Conservation (phyloP, 1,140 invertebrate genomes). For the Cecropterus lyciades region DNA sequence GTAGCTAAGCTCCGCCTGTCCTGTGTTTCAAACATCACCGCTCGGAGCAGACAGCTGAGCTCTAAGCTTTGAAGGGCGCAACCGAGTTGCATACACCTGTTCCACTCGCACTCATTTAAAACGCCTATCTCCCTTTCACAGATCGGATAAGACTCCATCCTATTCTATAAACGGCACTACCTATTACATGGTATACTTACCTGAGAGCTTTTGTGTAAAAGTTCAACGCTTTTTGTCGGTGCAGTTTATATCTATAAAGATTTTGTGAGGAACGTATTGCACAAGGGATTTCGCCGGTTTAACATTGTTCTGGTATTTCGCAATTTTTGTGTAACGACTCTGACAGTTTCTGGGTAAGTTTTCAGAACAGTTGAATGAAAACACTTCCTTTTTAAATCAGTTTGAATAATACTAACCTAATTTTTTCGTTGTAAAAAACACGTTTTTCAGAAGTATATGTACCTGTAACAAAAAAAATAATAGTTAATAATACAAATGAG, state of each 20-base stretch:
- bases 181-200: slow-evolving; percentile 76
- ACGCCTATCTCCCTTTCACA: slow-evolving; percentile 58
- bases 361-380: slow-evolving; percentile 2
- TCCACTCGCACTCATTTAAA: slow-evolving; percentile 57
- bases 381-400: not conserved
- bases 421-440: not conserved
- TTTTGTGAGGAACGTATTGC: slow-evolving; percentile 65
- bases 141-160: slow-evolving; percentile 66
- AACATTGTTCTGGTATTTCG: slow-evolving; percentile 38
- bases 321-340: slow-evolving; percentile 7
- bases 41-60: slow-evolving; percentile 79
- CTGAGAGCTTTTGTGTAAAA: slow-evolving; percentile 82
- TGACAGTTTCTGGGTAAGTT: slow-evolving; percentile 16
- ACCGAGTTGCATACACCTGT: slow-evolving; percentile 68
- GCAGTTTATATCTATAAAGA: slow-evolving; percentile 74
- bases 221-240: slow-evolving; percentile 77
- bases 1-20: slow-evolving; percentile 85
- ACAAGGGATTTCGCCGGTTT: slow-evolving; percentile 55
- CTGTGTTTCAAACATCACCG: slow-evolving; percentile 85
- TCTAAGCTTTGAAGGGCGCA: slow-evolving; percentile 73
- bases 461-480: slow-evolving; percentile 40
- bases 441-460: slow-evolving; percentile 13
- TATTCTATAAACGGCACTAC: slow-evolving; percentile 78
- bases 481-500: too few relatives aligned
- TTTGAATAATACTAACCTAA: slow-evolving; percentile 22